Base-by-base conservation (phyloP, 2,113 vertebrate species). In the Barbus barbus region DNA sequence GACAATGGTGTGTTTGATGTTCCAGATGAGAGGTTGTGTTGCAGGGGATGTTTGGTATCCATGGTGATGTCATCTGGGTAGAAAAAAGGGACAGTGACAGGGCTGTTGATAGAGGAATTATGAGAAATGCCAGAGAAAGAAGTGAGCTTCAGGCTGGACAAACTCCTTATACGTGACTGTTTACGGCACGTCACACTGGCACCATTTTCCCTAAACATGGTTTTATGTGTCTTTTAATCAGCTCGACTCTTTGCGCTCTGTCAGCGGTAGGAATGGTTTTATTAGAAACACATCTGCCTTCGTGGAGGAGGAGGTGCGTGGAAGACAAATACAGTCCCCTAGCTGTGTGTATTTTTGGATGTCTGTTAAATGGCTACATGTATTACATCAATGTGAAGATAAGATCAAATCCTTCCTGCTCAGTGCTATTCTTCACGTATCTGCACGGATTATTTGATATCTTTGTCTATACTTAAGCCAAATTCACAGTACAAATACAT, bases 41-140 rank as follows among this genome's bases (percentile, higher is more conserved):
- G 75, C 83, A 6, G 71, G 9, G 16, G 86, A 84, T 86, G 74
- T 81, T 73, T 84, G 56, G 85, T 90, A 84, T 87, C 87, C 82
- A 84, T 88, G 87, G 84, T 79, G 58, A 85, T 80, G 72, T 56
- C 75, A 33, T 24, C 81, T 76, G 56, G 24, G 71, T 81, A 73
- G 36, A 58, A 60, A 56, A 53, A 53, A 76, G 78, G 80, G 86
- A 83, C 73, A 84, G 46, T 85, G 78, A 85, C 53, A 67, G 44
- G 28, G 71, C 73, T 75, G 58, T 83, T 89, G 80, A 85, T 83
- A 82, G 74, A 79, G 72, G 83, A 83, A 80, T 58, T 83, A 36
- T 83, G 51, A 85, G 61, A 81, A 79, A 88, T 78, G 75, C 65
- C 44, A 60, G 74, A 65, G 73, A 75, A 77, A 14, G 31, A 75